A percentile compares a stretch with the other conserved stretches of the same genome.
These are phyloP conservation scores for Etheostoma perlongum DNA, from an alignment of 2,797 vertebrate species.

Conservation along the genomic window DNA sequence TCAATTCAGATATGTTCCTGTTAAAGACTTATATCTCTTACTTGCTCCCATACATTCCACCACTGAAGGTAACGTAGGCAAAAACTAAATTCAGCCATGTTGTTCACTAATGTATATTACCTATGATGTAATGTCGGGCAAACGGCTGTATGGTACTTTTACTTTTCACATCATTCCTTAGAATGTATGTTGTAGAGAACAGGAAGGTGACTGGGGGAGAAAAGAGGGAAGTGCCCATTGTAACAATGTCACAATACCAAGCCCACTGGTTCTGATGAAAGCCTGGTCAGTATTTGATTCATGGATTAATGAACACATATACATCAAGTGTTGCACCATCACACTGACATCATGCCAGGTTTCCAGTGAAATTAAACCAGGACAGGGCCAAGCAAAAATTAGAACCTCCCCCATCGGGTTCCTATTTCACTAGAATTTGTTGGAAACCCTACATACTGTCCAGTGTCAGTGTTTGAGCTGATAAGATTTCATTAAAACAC, in stretches of 20 bases:
- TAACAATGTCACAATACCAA: background rate
- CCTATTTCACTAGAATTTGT: background rate
- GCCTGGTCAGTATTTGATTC: background rate
- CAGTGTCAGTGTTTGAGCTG: background rate
- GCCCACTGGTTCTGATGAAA: background rate
- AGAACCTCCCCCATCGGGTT: too few species aligned
- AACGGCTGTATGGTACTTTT: background rate
- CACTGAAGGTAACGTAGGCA: too few species aligned
- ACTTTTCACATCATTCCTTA: background rate
- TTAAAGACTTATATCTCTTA: too few species aligned
- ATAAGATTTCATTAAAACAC: background rate
- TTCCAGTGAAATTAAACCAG: background rate
- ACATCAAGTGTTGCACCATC: fast-evolving
- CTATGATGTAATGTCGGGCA: too few species aligned
- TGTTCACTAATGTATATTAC: too few species aligned
- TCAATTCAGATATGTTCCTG: too few species aligned
- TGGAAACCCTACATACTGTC: background rate
- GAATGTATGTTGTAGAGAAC: background rate
- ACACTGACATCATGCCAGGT: background rate
- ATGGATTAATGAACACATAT: too few species aligned
- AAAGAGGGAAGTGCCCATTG: background rate
- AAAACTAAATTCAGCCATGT: too few species aligned
- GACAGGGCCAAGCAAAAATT: background rate
- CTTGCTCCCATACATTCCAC: too few species aligned
- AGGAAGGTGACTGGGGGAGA: background rate